Base-by-base conservation (phyloP, 1,140 invertebrate species). In the Tenebrio molitor region DNA sequence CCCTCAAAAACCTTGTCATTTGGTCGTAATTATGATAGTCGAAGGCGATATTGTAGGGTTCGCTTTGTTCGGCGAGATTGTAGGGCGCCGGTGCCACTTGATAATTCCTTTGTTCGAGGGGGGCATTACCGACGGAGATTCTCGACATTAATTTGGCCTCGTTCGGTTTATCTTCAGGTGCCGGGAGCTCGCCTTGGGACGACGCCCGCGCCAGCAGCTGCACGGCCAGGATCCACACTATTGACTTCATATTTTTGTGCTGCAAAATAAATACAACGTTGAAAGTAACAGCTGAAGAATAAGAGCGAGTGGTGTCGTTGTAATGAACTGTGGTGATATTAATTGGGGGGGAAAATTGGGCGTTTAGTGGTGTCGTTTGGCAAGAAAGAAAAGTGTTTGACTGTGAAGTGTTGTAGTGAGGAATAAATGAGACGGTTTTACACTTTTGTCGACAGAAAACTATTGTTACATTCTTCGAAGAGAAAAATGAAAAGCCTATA, bases 11-110 rank as follows among this genome's bases (percentile, higher is more conserved):
- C 69, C 89, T 87, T 2, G 94, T 96, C 87, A 98, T 89, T 75
- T 92, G 88, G 3, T 95, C 91, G 80, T 96, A 93, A 84, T 96
- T 91, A 82, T 98, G 96, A 83, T 98, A 97, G 12, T 90, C 89
- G 83, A 94, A 97, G 64, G 93, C 92, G 71, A 95, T 78, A 50
- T 79, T 77, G 14, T 80, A 80, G 16, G 69, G 66, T 3, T 78
- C 74, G 10, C 34, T 46, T 46, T 67, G 63, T 14, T 44, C 62
- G 19, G 50, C 58, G 8, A 73, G 23, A 41, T 53, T 68, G 29
- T 72, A 74, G 21, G n/a, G 53, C 7, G 33, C 19, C 4, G 46
- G 29, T 7, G 7, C 41, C 0, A 39, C 19, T 50, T 74, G 73
- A 50, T 74, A 74, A 33, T 65, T 75, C 34, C 74, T 64, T 21